Percentiles rank a stretch among this genome's conserved stretches.
These are phyloP conservation scores for Drosophila robusta DNA, from an alignment of 2,888 invertebrate species.

Conservation along the genomic window DNA sequence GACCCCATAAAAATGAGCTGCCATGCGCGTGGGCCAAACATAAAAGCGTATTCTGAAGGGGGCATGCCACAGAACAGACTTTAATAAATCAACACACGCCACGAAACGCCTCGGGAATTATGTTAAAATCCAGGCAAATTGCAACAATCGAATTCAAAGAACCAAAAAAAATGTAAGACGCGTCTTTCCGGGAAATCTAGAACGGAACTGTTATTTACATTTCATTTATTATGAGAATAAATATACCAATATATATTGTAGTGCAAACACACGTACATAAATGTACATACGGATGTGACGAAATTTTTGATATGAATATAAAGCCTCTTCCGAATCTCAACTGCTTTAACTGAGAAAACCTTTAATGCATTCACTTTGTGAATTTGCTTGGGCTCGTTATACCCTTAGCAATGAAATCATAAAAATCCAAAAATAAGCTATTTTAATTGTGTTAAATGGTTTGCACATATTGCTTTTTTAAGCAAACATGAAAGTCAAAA, in stretches of 20 bases:
- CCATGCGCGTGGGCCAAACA: constrained; percentile 43
- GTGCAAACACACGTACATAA: background rate
- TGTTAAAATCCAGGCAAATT: constrained; percentile 23
- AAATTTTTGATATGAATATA: background rate
- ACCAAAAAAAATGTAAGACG: background rate
- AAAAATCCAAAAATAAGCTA: background rate
- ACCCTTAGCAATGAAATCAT: background rate
- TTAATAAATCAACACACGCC: constrained; percentile 68
- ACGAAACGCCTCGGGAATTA: constrained; percentile 22
- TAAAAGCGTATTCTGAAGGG: constrained; percentile 19
- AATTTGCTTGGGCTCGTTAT: too few species aligned
- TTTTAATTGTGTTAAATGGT: background rate
- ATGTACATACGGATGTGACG: background rate
- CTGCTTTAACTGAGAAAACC: background rate
- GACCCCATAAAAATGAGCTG: constrained; percentile 33
- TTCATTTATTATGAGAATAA: background rate
- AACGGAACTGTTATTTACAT: background rate
- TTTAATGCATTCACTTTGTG: background rate
- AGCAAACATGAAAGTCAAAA: too few species aligned
- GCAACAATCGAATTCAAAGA: constrained; percentile 21
- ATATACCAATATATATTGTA: background rate
- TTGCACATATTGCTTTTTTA: background rate
- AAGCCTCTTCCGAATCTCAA: background rate
- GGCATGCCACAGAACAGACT: constrained; percentile 28
- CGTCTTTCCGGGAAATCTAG: background rate